Percentiles rank a stretch among this genome's conserved stretches.
These are phyloP conservation scores for Suncus etruscus DNA, from an alignment of 2,113 vertebrate genomes.

Conservation along the genomic window DNA sequence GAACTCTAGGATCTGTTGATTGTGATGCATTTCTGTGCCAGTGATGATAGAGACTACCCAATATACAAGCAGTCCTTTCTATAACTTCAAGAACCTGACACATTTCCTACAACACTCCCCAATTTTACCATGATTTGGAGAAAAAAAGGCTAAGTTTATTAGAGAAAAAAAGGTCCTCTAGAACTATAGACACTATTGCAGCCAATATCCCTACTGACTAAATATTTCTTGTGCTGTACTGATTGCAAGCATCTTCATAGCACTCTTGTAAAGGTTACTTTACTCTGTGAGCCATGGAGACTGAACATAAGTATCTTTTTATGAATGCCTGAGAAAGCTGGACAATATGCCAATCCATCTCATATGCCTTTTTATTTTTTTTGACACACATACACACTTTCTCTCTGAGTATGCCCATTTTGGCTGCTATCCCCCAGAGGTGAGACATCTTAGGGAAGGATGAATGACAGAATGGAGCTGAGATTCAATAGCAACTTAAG, in stretches of 20 bases:
- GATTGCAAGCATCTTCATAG: conserved; percentile 1
- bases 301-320: background rate
- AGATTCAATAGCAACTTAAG: no score
- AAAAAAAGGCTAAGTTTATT: background rate
- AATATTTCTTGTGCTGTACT: background rate
- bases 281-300: background rate
- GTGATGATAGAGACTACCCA: background rate
- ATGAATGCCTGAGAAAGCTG: background rate
- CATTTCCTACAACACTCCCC: background rate
- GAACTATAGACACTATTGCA: background rate
- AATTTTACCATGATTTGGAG: background rate
- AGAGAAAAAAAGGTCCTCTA: background rate
- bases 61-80: background rate
- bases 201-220: background rate
- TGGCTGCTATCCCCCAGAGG: background rate
- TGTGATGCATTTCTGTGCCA: background rate
- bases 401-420: background rate
- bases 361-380: background rate
- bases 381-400: no score
- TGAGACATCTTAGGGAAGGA: background rate
- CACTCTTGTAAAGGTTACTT: background rate
- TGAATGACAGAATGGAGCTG: background rate
- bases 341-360: background rate
- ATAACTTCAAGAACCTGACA: background rate
- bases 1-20: background rate